phyloP scores from a whole-genome alignment of 2,113 vertebrate genomes.

The Melospiza melodia region DNA sequence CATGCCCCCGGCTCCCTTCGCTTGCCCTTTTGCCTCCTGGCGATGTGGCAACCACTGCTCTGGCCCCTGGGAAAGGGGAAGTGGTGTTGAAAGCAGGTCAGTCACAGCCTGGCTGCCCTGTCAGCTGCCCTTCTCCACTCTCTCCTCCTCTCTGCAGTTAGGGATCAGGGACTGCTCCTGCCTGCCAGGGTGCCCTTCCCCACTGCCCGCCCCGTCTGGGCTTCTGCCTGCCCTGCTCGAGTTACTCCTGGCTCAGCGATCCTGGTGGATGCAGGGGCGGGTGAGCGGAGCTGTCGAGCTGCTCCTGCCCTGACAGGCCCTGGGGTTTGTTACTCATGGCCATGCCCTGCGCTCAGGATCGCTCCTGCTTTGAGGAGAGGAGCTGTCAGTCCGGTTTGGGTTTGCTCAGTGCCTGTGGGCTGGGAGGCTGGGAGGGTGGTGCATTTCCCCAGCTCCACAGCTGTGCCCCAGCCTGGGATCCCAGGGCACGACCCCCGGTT shows the following conservation, averaged over 20 bases:
- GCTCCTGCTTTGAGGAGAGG: background rate
- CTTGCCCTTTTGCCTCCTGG: background rate
- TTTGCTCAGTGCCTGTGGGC: background rate
- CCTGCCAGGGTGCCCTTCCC: background rate
- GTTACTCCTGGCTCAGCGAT: background rate
- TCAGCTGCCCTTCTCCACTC: background rate
- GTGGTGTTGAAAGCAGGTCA: background rate
- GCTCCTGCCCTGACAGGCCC: constrained; percentile 23
- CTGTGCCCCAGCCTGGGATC: background rate
- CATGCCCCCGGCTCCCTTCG: accelerated
- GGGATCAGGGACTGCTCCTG: background rate
- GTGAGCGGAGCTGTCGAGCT: background rate
- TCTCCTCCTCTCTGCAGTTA: background rate
- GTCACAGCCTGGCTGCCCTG: background rate
- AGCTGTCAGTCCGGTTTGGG: constrained; percentile 31
- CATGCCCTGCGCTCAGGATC: background rate
- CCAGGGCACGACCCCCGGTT: accelerated
- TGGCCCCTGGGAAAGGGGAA: background rate
- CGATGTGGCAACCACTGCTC: background rate
- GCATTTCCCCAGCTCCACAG: background rate
- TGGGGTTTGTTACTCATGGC: constrained; percentile 23
- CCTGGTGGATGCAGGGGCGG: background rate
- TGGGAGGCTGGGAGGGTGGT: background rate
- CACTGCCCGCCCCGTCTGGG: accelerated
- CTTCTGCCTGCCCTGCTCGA: background rate